phyloP scores from a whole-genome alignment of 2,888 invertebrate species.

The Cetonia aurata region DNA sequence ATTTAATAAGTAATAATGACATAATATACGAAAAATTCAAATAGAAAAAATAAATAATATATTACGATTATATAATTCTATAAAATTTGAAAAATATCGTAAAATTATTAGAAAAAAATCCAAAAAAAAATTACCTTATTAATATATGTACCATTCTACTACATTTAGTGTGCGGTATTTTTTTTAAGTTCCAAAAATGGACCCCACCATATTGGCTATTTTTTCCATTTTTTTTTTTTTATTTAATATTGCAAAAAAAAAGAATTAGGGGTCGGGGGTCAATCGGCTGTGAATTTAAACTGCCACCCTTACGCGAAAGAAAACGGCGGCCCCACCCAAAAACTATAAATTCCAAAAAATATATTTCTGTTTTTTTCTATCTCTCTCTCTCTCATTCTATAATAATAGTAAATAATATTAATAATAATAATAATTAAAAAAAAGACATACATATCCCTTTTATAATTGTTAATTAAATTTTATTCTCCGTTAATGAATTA shows the following conservation, averaged over 20 bases:
- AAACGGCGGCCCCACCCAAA: too few species aligned
- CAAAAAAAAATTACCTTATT: constrained; percentile 2
- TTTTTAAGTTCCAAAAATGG: too few species aligned
- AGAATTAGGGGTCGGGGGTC: constrained; percentile 60
- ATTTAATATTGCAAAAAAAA: constrained; percentile 5
- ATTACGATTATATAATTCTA: constrained; percentile 47
- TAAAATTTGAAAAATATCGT: constrained; percentile 56
- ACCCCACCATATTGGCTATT: too few species aligned
- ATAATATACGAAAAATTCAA: constrained; percentile 52
- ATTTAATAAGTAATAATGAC: constrained; percentile 60
- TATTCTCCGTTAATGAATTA: constrained; percentile 65
- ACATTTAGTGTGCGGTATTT: too few species aligned
- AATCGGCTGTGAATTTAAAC: constrained; percentile 66
- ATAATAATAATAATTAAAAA: constrained; percentile 53
- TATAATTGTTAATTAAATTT: constrained; percentile 67
- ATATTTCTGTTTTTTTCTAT: not conserved
- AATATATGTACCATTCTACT: not conserved
- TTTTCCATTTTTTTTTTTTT: too few species aligned
- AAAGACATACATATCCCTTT: constrained; percentile 67
- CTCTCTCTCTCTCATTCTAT: constrained; percentile 2
- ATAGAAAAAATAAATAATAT: constrained; percentile 53
- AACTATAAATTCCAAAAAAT: not conserved
- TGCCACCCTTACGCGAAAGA: constrained; percentile 57
- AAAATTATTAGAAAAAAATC: constrained; percentile 59
- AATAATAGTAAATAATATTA: constrained; percentile 21